phyloP scores from a whole-genome alignment of 2,888 invertebrate species.

The Eristalinus aeneus region DNA sequence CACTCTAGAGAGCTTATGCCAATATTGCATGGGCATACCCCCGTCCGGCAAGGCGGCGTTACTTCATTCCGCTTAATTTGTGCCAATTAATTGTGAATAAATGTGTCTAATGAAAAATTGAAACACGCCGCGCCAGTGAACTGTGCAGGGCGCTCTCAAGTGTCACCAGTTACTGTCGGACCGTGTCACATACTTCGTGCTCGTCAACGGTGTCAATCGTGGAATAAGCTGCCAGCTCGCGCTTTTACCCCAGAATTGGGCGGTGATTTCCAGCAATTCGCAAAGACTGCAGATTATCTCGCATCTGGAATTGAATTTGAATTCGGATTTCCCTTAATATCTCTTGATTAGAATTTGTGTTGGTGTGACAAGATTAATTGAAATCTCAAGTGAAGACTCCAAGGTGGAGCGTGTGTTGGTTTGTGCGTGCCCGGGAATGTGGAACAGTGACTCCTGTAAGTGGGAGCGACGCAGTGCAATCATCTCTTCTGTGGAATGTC shows the following conservation, averaged over 20 bases:
- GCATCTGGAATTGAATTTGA: neutral
- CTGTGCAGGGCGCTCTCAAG: slow-evolving; percentile 34
- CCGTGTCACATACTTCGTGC: slow-evolving; percentile 14
- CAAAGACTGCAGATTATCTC: slow-evolving; percentile 9
- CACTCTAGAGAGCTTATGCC: slow-evolving; percentile 35
- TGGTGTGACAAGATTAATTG: neutral
- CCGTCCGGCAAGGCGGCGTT: slow-evolving; percentile 22
- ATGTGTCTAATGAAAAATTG: slow-evolving; percentile 57
- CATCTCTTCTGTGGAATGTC: slow-evolving; percentile 74
- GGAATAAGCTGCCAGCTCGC: neutral
- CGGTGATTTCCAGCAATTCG: slow-evolving; percentile 2
- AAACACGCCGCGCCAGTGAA: slow-evolving; percentile 48
- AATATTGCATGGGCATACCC: neutral
- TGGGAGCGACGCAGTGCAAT: slow-evolving; percentile 24
- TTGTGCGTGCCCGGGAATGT: slow-evolving; percentile 3
- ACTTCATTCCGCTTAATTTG: slow-evolving; percentile 66
- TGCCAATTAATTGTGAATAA: slow-evolving; percentile 68
- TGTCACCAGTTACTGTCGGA: slow-evolving; percentile 21
- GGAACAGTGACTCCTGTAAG: slow-evolving; percentile 12
- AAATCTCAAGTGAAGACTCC: neutral
- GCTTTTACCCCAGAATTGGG: slow-evolving; percentile 23
- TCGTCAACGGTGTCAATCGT: slow-evolving; percentile 35
- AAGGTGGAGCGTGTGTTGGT: neutral
- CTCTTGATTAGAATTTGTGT: neutral
- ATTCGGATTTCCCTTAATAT: slow-evolving; percentile 6